These are phyloP conservation scores for Andrena chrysosceles DNA, from an alignment of 2,888 invertebrate genomes.

Conservation along the genomic window DNA sequence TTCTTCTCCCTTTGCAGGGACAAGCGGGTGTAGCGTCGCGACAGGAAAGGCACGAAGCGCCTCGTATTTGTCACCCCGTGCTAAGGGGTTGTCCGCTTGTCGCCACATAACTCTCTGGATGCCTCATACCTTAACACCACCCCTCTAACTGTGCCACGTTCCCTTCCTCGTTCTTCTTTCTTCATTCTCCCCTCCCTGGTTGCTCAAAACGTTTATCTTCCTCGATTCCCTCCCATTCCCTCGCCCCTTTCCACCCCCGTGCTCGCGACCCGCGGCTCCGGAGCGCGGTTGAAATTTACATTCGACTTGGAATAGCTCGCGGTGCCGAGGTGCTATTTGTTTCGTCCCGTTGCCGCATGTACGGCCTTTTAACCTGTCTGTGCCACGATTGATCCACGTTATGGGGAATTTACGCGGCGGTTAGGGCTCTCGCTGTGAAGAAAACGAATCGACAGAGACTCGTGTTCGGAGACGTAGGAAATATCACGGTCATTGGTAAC, in stretches of 20 bases:
- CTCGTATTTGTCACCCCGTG: constrained; percentile 79
- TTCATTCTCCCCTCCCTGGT: background rate
- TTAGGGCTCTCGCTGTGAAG: constrained; percentile 7
- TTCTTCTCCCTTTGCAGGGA: constrained; percentile 48
- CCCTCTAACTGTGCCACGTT: constrained; percentile 44
- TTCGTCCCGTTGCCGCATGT: constrained; percentile 69
- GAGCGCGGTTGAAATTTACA: constrained; percentile 73
- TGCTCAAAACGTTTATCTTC: constrained; percentile 17
- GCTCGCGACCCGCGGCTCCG: constrained; percentile 43
- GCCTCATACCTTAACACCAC: constrained; percentile 62
- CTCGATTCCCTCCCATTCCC: constrained; percentile 34
- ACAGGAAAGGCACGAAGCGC: constrained; percentile 67
- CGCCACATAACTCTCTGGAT: constrained; percentile 80
- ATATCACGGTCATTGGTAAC: constrained; percentile 16
- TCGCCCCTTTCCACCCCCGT: background rate
- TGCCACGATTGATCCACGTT: constrained; percentile 40
- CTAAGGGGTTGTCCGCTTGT: constrained; percentile 80
- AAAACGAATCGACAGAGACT: constrained; percentile 44
- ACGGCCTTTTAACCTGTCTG: constrained; percentile 65
- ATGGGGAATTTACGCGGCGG: constrained; percentile 57
- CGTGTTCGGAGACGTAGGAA: constrained; percentile 26
- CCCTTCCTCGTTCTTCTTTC: background rate
- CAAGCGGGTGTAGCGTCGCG: constrained; percentile 64
- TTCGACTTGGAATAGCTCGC: constrained; percentile 75
- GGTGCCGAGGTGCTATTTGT: constrained; percentile 75